Percentiles rank a stretch among this genome's conserved stretches.
phyloP scores from a whole-genome alignment of 2,888 invertebrate genomes.

The Trachelus stipa region DNA sequence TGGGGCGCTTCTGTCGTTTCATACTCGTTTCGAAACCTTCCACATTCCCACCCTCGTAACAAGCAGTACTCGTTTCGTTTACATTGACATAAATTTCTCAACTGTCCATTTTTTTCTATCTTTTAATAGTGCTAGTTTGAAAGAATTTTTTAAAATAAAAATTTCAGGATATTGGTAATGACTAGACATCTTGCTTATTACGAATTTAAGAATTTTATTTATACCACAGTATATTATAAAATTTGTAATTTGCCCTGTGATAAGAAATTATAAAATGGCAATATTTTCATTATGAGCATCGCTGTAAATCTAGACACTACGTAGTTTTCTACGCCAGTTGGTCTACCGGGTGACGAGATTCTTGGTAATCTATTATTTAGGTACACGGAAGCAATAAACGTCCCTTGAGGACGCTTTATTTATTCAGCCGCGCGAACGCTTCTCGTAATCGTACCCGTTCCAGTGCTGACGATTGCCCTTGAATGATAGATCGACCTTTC shows the following conservation, averaged over 20 bases:
- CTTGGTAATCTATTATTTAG: constrained; percentile 27
- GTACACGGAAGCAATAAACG: constrained; percentile 27
- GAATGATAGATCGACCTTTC: constrained; percentile 17
- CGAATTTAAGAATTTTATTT: not conserved
- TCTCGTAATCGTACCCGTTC: constrained; percentile 24
- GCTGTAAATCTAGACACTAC: not conserved
- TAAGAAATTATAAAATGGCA: not conserved
- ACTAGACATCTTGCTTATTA: not conserved
- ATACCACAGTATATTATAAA: not conserved
- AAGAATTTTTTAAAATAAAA: too few species aligned
- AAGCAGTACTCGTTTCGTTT: not conserved
- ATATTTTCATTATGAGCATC: not conserved
- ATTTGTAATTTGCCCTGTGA: not conserved
- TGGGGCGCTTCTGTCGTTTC: not conserved
- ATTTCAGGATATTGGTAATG: not conserved
- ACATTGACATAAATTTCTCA: not conserved
- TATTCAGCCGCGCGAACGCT: constrained; percentile 23
- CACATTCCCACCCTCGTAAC: not conserved
- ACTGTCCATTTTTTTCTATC: not conserved
- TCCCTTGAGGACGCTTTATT: constrained; percentile 26
- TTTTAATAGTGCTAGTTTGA: not conserved
- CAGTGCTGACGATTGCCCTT: constrained; percentile 24
- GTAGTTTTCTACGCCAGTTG: constrained; percentile 3
- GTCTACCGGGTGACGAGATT: constrained; percentile 18
- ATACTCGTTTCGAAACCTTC: not conserved